Evolutionary conservation across 2,797 vertebrate genomes (phyloP), one percentile per base, ranked within the genome.

Genomic region (Pogoniulus pusillus): DNA sequence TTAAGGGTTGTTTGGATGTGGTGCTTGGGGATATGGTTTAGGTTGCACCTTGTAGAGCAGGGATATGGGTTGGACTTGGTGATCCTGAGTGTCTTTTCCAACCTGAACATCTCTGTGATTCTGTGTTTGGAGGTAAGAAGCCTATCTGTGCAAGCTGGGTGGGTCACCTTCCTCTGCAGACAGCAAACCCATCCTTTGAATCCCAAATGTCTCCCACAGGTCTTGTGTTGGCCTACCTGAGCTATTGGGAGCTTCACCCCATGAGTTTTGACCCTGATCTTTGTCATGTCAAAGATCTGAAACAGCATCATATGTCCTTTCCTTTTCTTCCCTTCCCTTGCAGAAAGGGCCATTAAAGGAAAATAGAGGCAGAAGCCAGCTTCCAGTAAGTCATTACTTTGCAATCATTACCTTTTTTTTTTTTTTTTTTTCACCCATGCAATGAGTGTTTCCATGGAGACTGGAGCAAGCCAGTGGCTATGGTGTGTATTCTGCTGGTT

Each of bases 381-480:
- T 95, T 93, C 74, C 87, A 94, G 80, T 74, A 87, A 94, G 65
- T 89, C 76, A 93, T 96, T 94, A 96, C 62, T 87, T 92, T 74
- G 85, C 82, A 92, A 58, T 77, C 70, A 78, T 82, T 88, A 76
- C 27, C 49, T 41, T 41, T 41, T 41, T 41, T 35, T 53, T 89
- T 85, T 87, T 78, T 51, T 51, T 27, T 53, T 49, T 47, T 16
- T 15, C 59, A 92, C 54, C 62, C 23, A 1, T 85, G 82, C 80
- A 90, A 55, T 13, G 41, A 63, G 18, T 79, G 94, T 96, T 96
- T 96, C 96, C 86, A 95, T 96, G 94, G 95, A 93, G 92, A 96
- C 82, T 1, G 5, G 30, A 94, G 39, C 64, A 94, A 94, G 82
- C 64, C 82, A 62, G 72, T 81, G 89, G 29, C 76, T 82, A 83